Base-by-base conservation (phyloP, 2,797 vertebrate genomes). In the Chelidonichthys spinosus region DNA sequence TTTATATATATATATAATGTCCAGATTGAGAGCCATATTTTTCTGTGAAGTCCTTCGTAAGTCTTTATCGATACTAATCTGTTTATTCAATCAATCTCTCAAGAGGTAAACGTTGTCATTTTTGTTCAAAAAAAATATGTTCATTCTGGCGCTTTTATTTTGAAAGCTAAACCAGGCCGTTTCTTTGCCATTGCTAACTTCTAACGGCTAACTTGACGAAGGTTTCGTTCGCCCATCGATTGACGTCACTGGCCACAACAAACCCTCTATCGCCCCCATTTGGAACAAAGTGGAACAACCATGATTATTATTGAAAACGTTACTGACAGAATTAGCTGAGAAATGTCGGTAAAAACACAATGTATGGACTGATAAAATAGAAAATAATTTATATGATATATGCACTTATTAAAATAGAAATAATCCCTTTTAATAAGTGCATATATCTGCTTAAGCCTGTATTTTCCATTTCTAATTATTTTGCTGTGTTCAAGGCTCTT, bases 221-320 rank as follows among this genome's bases (percentile, higher is more conserved):
- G 3, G 0, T 64, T 1, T 33, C 2, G 4, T 10, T 50, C 4
- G 2, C 5, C 36, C 63, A 59, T 17, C 7, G 25, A 85, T 69
- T 91, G 83, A 92, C 89, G 91, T 92, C 87, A 90, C 64, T 58
- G 14, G 56, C 50, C 83, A 91, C n/a, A 90, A 92, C 85, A 91
- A 91, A 89, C 79, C 15, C 80, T 78, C 33, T 78, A 59, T 37
- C 39, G 74, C 82, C 84, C 46, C 71, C 64, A 0, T 15, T 4
- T 56, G 87, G 49, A 32, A 25, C 0, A 53, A 64, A 40, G 10
- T 33, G 63, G 49, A 74, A 74, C 54, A 37, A 58, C 14, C 3
- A 33, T 6, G 1, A 49, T 2, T 8, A 44, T 49, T 4, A 7
- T 11, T 32, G 3, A 10, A 58, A 39, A 3, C 25, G 14, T 37